Evolutionary conservation across 2,113 vertebrate genomes (phyloP).

Genomic region (Solea senegalensis): DNA sequence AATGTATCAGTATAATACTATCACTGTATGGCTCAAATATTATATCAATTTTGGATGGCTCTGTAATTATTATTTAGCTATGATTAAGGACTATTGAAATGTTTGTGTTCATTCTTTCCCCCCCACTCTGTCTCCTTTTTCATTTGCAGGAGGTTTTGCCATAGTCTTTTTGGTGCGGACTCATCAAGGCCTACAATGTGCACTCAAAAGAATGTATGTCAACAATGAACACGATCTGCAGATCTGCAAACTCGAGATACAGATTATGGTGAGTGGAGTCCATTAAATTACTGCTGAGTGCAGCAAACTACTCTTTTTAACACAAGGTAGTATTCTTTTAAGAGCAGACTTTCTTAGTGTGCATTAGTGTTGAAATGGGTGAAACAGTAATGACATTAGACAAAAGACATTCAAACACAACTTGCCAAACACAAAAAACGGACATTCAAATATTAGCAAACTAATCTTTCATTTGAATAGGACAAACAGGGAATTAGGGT

Average conservation of each 20-base stretch:
- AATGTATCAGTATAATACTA: too few relatives aligned
- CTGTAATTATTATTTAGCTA: too few relatives aligned
- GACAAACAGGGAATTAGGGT: not conserved
- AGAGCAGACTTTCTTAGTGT: not conserved
- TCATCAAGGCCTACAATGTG: constrained; percentile 92
- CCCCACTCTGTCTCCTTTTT: constrained; percentile 11
- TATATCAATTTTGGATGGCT: too few relatives aligned
- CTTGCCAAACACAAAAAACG: not conserved
- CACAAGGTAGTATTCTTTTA: not conserved
- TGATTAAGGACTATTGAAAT: not conserved
- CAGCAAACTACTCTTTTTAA: not conserved
- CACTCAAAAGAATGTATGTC: constrained; percentile 98
- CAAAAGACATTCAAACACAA: not conserved
- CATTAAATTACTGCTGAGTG: constrained; percentile 3
- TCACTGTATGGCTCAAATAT: too few relatives aligned
- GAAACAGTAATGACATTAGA: not conserved
- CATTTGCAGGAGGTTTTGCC: constrained; percentile 90
- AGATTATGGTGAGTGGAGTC: constrained; percentile 92
- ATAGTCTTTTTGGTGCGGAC: constrained; percentile 96
- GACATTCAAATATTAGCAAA: not conserved
- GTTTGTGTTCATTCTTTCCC: not conserved
- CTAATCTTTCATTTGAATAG: not conserved
- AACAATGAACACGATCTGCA: constrained; percentile 96
- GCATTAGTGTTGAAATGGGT: not conserved
- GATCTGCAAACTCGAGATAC: constrained; percentile 97